Base-by-base conservation (phyloP, 2,113 vertebrate genomes). In the Platichthys stellatus region DNA sequence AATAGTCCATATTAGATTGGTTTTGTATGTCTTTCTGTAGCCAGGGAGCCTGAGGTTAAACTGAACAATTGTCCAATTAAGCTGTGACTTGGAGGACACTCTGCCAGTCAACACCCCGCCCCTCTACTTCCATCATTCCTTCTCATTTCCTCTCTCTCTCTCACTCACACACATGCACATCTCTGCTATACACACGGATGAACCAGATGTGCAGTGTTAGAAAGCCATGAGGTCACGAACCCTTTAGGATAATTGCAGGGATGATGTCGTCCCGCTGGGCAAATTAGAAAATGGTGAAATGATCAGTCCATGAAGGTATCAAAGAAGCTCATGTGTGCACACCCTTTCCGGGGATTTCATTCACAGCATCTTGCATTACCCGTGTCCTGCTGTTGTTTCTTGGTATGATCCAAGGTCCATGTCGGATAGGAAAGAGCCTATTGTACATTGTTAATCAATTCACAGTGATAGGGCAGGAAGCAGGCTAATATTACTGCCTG, bases 41-140 rank as follows among this genome's bases (percentile, higher is more conserved):
- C 67, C 63, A 21, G 38, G 69, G 47, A 78, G 80, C 81, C 86
- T 5, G 35, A 76, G 81, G 78, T 88, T 70, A 56, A 87, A 75
- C 28, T 61, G 58, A 89, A 90, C 85, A 87, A 87, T 83, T 40
- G 73, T 81, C 86, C 87, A 89, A 81, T 92, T 84, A 92, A 87
- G 86, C 69, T 78, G 69, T 68, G 60, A 82, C 78, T 88, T 26
- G 74, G 72, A 80, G 72, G 80, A 81, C 83, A 82, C 80, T 80
- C 67, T 74, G 31, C 59, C 64, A 67, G 54, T 73, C 62, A 63
- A 63, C 56, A 62, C 35, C 47, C 54, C 28, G 0, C 43, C 63
- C 69, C 7, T 18, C 74, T 45, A 21, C 43, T 74, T 62, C 31
- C 51, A 20, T 0, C 21, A 45, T 66, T 81, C 56, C 56, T 59